These are phyloP conservation scores for Uromys caudimaculatus DNA, from an alignment of 2,797 vertebrate genomes.

Conservation along the genomic window DNA sequence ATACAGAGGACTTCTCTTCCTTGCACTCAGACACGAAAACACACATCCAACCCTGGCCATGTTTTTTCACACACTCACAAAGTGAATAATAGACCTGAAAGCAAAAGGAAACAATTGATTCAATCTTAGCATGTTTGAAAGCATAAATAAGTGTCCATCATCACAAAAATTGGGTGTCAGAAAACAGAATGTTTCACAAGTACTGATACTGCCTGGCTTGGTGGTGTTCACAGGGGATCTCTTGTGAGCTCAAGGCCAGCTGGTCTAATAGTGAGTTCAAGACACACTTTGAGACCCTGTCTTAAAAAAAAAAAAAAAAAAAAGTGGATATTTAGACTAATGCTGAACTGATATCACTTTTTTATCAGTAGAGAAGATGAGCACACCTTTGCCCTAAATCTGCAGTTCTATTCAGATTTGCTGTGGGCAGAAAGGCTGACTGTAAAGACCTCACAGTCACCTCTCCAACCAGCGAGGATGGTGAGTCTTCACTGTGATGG, in stretches of 20 bases:
- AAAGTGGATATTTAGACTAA: not conserved
- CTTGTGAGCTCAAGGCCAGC: not conserved
- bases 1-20: not conserved
- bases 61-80: not conserved
- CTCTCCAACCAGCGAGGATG: not conserved
- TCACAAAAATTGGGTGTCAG: not conserved
- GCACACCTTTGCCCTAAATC: not conserved
- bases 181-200: not conserved
- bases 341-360: not conserved
- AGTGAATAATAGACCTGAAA: not conserved
- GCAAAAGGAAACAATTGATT: not conserved
- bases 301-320: not conserved
- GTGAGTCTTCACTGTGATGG: not conserved
- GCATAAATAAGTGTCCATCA: not conserved
- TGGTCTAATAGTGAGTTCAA: not conserved
- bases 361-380: not conserved
- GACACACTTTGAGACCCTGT: not conserved
- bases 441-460: not conserved
- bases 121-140: not conserved
- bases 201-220: not conserved
- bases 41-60: not conserved
- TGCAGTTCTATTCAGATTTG: not conserved
- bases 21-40: slow-evolving; percentile 26
- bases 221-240: not conserved
- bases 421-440: not conserved